Evolutionary conservation across 2,113 vertebrate genomes (phyloP), one percentile per base, ranked within the genome.

Genomic region (Manacus vitellinus): DNA sequence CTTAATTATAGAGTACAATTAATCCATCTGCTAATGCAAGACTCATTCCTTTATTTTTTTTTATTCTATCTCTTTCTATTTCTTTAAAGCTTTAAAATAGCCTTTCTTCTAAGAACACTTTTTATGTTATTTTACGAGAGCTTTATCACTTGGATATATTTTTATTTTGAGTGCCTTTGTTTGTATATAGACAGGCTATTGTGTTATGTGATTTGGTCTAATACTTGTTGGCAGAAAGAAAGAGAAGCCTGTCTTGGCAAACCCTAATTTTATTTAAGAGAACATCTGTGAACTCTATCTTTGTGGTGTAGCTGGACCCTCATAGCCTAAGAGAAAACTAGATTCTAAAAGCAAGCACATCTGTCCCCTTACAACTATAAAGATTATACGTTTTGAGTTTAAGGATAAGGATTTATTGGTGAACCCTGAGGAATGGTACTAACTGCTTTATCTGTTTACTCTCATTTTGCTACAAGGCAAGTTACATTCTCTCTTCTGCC

Each of bases 141-240:
- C 86, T 93, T 81, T 94, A 95, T 85, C 72, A 61, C 23, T 93
- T 47, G 24, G 25, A 46, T 86, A 9, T 86, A 65, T 93, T 94
- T 88, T 91, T 5, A 80, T 73, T 92, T 80, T 74, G 51, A 81
- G n/a, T 67, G 79, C 39, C 58, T 89, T 90, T 95, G 56, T 88
- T 83, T 89, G 21, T 86, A 41, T 81, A 51, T 25, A 91, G 74
- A 67, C 72, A 92, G 35, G 33, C 81, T 95, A 56, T 95, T 90
- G 92, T 93, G 75, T 93, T 93, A 44, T 25, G 21, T 85, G 54
- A 43, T 71, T 93, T 92, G 90, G 35, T 31, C 56, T 86, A 72
- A 77, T 94, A 78, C 1, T 83, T 84, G 47, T 59, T 94, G 85
- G 47, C 88, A 96, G 74, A 93, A 89, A 76, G 62, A 88, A n/a